Evolutionary conservation across 2,797 vertebrate species (phyloP), one percentile per base, ranked within the genome.

Genomic region (Fistularia commersonii): DNA sequence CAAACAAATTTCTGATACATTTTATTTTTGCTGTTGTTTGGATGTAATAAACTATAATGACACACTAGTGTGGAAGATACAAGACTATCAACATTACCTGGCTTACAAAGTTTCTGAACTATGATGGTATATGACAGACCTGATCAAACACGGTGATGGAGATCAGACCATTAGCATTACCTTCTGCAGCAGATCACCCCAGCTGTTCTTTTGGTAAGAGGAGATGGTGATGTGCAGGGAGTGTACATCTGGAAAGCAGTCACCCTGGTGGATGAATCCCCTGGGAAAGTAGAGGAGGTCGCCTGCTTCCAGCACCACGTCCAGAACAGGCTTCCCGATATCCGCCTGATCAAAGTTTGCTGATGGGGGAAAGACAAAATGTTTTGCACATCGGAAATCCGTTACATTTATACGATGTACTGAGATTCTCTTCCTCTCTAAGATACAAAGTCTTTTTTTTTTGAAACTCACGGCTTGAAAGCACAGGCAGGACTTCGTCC

Each of bases 211-310:
- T 90, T 99, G 97, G 78, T 82, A 96, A 0, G 95, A 95, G 34
- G 97, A 99, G 74, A 99, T 63, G 0, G 97, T 99, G 75, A 99
- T 87, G 78, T 99, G 97, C 45, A 99, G 86, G 0, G 97, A 99
- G 74, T 99, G 95, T 0, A 77, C 66, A 0, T 94, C 91, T 0
- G 94, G 91, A 33, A 95, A 90, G 55, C 95, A 98, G 64, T 92
- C 53, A 0, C 91, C 97, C 80, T 99, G 96, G 75, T 99, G 97
- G 77, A 98, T 91, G 78, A 97, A 98, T 11, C 97, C 97, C 0
- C 97, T 87, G 0, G 97, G 97, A 39, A 99, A 96, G 76, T 98
- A 99, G 8, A 99, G 91, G 57, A 99, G 77, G 71, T 99, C 96
- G 0, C 97, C 97, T 0, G 95, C 87, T 72, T 98, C 95, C n/a